phyloP scores from a whole-genome alignment of 2,888 invertebrate genomes.

The Tipula confusa region DNA sequence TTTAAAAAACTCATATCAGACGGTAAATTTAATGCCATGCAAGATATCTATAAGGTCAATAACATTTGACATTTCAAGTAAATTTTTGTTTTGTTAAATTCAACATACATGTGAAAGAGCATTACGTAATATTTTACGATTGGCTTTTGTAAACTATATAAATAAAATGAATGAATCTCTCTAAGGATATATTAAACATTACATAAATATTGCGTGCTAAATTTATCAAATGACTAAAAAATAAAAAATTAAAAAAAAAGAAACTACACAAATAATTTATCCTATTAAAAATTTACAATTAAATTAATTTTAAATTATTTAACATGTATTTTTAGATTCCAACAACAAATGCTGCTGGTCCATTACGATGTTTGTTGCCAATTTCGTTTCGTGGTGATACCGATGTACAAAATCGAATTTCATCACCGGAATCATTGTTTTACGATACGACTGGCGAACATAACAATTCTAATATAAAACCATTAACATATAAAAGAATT shows the following conservation, averaged over 20 bases:
- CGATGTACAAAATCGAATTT: background rate
- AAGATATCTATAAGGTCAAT: background rate
- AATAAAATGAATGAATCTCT: background rate
- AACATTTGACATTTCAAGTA: background rate
- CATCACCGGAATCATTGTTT: background rate
- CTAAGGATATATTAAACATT: background rate
- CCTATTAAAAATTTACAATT: background rate
- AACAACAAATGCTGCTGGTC: background rate
- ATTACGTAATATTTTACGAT: background rate
- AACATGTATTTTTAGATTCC: background rate
- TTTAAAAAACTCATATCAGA: no score
- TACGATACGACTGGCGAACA: background rate
- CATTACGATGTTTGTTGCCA: background rate
- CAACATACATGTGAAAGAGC: background rate
- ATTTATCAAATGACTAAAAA: background rate
- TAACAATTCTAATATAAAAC: background rate
- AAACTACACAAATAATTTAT: background rate
- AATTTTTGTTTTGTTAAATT: background rate
- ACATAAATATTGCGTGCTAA: background rate
- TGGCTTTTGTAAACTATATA: background rate
- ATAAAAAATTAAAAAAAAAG: background rate
- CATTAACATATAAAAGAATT: background rate
- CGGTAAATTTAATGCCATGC: no score
- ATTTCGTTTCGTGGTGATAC: background rate
- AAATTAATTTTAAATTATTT: background rate